Conservation (phyloP, 1,140 invertebrate species). For the Pollicipes pollicipes region DNA sequence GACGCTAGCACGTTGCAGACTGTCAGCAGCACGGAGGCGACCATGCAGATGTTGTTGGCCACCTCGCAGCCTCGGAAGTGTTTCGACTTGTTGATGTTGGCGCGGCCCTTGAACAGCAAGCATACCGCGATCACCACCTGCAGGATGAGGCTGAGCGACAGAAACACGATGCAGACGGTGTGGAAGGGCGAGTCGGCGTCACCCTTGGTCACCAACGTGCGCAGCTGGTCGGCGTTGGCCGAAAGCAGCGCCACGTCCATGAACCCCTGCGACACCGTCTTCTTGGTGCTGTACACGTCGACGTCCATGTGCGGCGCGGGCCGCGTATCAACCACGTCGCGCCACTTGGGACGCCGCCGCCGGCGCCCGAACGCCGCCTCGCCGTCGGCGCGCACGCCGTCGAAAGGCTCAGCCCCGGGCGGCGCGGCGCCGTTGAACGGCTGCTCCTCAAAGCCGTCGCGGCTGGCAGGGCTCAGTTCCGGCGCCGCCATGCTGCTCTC, state of each 20-base stretch:
- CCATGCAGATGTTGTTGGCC: not conserved
- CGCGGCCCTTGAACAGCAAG: slow-evolving; percentile 54
- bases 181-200: slow-evolving; percentile 21
- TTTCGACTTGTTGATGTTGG: slow-evolving; percentile 49
- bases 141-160: slow-evolving; percentile 59
- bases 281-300: slow-evolving; percentile 68
- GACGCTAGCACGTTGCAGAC: not conserved
- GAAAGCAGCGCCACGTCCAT: slow-evolving; percentile 29
- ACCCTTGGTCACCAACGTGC: slow-evolving; percentile 64
- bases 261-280: slow-evolving; percentile 55
- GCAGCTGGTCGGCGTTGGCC: slow-evolving; percentile 59
- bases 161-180: slow-evolving; percentile 53
- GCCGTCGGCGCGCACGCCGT: not conserved
- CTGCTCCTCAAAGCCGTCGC: too few relatives aligned
- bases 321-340: slow-evolving; percentile 68
- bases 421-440: too few relatives aligned
- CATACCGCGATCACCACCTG: slow-evolving; percentile 61
- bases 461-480: too few relatives aligned
- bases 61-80: slow-evolving; percentile 36
- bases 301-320: slow-evolving; percentile 48
- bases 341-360: too few relatives aligned
- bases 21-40: not conserved
- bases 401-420: not conserved
- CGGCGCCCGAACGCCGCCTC: not conserved
- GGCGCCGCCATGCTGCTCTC: not conserved